phyloP scores from a whole-genome alignment of 2,113 vertebrate genomes.

The Podocnemis expansa region DNA sequence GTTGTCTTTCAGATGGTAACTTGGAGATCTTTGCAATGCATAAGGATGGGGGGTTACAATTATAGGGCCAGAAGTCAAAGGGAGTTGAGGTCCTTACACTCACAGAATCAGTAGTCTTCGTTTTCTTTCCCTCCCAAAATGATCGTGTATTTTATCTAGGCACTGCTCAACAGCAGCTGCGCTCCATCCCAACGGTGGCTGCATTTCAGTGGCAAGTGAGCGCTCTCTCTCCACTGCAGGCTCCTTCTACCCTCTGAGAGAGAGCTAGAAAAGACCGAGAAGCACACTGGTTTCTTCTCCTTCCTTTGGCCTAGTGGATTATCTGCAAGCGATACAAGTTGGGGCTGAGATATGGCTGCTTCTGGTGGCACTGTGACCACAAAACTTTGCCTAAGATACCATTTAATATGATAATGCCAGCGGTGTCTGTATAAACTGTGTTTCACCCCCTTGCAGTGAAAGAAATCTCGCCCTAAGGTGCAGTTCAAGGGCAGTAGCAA shows the following conservation, averaged over 20 bases:
- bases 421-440: background rate
- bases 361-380: background rate
- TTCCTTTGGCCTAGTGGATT: background rate
- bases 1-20: background rate
- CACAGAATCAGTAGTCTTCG: background rate
- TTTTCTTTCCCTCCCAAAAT: background rate
- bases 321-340: background rate
- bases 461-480: background rate
- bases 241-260: background rate
- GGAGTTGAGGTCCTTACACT: background rate
- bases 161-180: background rate
- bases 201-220: background rate
- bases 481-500: background rate
- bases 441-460: background rate
- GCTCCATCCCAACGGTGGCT: rapidly evolving
- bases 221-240: rapidly evolving
- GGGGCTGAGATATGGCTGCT: background rate
- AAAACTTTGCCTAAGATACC: background rate
- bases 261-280: background rate
- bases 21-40: background rate
- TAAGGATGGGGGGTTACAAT: background rate
- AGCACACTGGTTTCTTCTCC: background rate
- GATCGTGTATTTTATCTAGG: rapidly evolving
- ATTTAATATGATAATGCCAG: background rate
- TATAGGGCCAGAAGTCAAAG: background rate